Percentiles rank a stretch among this genome's conserved stretches.
phyloP scores from a whole-genome alignment of 2,113 vertebrate species.

The Melanerpes formicivorus region DNA sequence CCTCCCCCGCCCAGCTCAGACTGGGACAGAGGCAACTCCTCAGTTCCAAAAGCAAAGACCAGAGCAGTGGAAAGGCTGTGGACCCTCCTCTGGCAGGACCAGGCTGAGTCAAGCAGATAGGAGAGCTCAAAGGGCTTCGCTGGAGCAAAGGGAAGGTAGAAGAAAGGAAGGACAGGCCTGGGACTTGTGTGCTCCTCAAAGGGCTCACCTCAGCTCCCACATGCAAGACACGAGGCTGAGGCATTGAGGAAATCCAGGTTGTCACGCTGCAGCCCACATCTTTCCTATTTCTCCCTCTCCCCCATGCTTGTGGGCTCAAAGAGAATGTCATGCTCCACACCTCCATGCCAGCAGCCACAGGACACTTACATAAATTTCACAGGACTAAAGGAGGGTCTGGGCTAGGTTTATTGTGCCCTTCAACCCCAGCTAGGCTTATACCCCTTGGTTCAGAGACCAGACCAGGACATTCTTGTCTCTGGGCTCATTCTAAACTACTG shows the following conservation, averaged over 20 bases:
- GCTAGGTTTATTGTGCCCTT: not conserved
- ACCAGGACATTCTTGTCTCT: rapidly evolving
- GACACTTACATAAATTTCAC: not conserved
- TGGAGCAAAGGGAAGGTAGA: not conserved
- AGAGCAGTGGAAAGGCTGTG: not conserved
- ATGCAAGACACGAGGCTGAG: rapidly evolving
- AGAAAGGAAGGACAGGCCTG: not conserved
- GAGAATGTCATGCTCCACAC: not conserved
- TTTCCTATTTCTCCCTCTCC: not conserved
- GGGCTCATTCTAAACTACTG: not conserved
- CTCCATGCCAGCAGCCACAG: not conserved
- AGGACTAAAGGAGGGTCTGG: not conserved
- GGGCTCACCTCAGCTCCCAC: not conserved
- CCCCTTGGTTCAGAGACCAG: not conserved
- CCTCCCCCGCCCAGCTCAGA: not conserved
- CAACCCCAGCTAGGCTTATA: not conserved
- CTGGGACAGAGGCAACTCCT: not conserved
- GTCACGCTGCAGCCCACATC: not conserved
- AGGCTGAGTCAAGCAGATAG: rapidly evolving
- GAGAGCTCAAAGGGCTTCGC: not conserved
- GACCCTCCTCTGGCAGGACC: not conserved
- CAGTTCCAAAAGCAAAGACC: not conserved
- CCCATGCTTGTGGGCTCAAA: rapidly evolving
- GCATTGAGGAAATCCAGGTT: not conserved
- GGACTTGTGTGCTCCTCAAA: rapidly evolving